Conservation (phyloP, 2,888 invertebrate species). For the Philonicus albiceps region DNA sequence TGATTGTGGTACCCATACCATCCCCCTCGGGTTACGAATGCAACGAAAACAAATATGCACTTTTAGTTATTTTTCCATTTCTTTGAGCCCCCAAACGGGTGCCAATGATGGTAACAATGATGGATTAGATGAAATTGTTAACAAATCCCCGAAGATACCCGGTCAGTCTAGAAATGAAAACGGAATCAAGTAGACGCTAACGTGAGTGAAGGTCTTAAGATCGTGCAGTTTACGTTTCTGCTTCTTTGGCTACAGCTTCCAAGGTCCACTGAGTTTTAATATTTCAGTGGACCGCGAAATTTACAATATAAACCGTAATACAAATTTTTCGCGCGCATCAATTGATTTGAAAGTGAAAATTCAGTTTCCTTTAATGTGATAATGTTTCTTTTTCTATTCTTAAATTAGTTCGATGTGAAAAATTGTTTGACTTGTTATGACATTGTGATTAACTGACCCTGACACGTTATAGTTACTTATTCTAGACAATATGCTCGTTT, state of each 20-base stretch:
- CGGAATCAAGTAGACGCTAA: constrained; percentile 35
- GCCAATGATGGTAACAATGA: not conserved
- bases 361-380: not conserved
- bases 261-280: not conserved
- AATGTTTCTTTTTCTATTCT: constrained; percentile 9
- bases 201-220: constrained; percentile 18
- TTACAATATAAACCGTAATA: not conserved
- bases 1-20: not conserved
- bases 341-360: constrained; percentile 18
- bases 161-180: constrained; percentile 45
- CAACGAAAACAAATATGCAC: not conserved
- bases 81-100: not conserved
- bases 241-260: not conserved
- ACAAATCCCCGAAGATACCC: constrained; percentile 36
- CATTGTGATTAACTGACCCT: not conserved
- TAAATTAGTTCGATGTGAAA: not conserved
- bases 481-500: not conserved
- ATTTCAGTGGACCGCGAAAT: not conserved
- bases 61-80: constrained; percentile 8
- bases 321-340: not conserved
- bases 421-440: not conserved
- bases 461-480: not conserved
- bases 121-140: constrained; percentile 43
- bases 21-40: not conserved
- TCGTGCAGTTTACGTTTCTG: constrained; percentile 7